Conservation (phyloP, 1,140 invertebrate species). For the Papilio aristodemus region DNA sequence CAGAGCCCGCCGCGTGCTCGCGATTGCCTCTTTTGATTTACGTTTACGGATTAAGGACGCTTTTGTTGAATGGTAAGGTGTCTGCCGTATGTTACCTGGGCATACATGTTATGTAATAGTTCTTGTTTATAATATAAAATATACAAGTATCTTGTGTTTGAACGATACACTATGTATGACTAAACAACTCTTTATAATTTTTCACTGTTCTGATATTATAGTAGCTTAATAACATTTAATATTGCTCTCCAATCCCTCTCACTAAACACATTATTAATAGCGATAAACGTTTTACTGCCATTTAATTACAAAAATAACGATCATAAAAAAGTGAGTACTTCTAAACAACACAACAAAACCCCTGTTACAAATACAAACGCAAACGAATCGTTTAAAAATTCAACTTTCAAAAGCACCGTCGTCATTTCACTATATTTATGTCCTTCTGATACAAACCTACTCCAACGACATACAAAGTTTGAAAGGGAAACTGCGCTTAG, state of each 20-base stretch:
- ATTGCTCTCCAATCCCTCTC: too few relatives aligned
- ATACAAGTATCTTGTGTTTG: too few relatives aligned
- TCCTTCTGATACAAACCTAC: conserved; percentile 25
- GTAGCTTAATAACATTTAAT: too few relatives aligned
- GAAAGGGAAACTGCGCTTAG: conserved; percentile 2
- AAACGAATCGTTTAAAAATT: too few relatives aligned
- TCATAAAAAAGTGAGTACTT: neutral
- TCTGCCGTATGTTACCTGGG: neutral
- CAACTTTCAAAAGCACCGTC: neutral
- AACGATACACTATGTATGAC: too few relatives aligned
- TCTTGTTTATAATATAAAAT: neutral
- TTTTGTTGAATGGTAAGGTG: conserved; percentile 24
- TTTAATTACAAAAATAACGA: too few relatives aligned
- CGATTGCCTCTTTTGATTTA: conserved; percentile 62
- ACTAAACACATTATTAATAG: too few relatives aligned
- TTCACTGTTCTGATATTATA: too few relatives aligned
- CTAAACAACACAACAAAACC: neutral
- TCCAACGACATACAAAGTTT: neutral
- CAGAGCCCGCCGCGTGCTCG: conserved; percentile 41
- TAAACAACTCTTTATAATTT: too few relatives aligned
- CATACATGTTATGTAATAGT: neutral
- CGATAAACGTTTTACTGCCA: too few relatives aligned
- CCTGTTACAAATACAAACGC: neutral
- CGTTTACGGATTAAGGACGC: conserved; percentile 41
- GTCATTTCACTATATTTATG: conserved; percentile 23